phyloP scores from a whole-genome alignment of 2,113 vertebrate species.

The Tetraodon nigroviridis region DNA sequence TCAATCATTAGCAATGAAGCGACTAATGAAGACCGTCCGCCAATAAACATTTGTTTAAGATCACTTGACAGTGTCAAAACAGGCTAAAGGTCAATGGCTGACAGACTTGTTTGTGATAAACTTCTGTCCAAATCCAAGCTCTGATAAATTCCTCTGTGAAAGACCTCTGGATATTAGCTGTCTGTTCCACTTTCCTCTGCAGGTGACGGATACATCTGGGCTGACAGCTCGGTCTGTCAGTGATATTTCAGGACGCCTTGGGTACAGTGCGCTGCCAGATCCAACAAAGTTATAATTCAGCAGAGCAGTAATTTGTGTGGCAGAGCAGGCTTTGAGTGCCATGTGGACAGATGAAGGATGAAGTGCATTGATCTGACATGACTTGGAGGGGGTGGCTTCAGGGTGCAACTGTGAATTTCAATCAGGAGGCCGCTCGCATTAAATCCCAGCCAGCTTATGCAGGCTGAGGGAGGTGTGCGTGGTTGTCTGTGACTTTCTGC shows the following conservation, averaged over 20 bases:
- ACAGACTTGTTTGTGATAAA: slow-evolving; percentile 35
- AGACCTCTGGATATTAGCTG: slow-evolving; percentile 52
- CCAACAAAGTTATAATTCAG: slow-evolving; percentile 53
- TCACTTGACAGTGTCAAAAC: too few species aligned
- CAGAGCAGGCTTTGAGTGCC: slow-evolving; percentile 49
- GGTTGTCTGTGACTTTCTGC: slow-evolving; percentile 8
- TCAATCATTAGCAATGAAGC: too few species aligned
- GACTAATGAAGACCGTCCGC: too few species aligned
- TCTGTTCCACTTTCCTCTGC: slow-evolving; percentile 43
- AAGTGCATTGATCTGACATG: slow-evolving; percentile 52
- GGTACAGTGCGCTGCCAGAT: slow-evolving; percentile 46
- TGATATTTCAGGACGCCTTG: slow-evolving; percentile 51
- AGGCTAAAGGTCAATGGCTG: slow-evolving; percentile 17
- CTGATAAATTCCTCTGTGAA: slow-evolving; percentile 43
- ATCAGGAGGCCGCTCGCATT: slow-evolving; percentile 19
- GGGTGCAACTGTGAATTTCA: slow-evolving; percentile 47
- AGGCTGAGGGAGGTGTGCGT: slow-evolving; percentile 2
- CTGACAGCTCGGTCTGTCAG: slow-evolving; percentile 52
- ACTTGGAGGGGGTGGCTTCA: slow-evolving; percentile 34
- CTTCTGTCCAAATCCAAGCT: slow-evolving; percentile 39
- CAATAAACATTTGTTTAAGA: not conserved
- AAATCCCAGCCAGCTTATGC: slow-evolving; percentile 11
- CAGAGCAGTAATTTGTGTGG: slow-evolving; percentile 51
- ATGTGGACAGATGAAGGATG: slow-evolving; percentile 53
- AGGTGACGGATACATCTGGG: slow-evolving; percentile 44